Percentiles rank a stretch among this genome's conserved stretches.
These are phyloP conservation scores for Palythoa grandiflora DNA, from an alignment of 92 coral and sea anemone genomes.

Conservation along the genomic window DNA sequence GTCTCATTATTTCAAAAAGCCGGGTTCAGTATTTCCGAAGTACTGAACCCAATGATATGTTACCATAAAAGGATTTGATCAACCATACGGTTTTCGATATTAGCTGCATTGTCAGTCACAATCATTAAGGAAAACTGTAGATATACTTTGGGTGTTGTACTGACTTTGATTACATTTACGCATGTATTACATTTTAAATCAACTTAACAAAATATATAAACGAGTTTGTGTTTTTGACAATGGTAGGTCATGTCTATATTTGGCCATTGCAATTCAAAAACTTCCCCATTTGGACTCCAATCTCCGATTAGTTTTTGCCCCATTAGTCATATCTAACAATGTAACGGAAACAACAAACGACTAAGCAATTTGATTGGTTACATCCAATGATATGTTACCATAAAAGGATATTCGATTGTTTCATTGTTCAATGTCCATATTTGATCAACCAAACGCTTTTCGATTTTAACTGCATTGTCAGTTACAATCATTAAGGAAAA, in stretches of 20 bases:
- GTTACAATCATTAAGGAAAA: not conserved
- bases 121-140: not conserved
- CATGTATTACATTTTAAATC: not conserved
- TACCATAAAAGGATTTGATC: not conserved
- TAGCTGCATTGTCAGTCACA: not conserved
- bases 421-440: not conserved
- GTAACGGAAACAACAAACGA: no score
- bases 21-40: no score
- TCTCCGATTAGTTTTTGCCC: no score
- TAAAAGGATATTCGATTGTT: not conserved
- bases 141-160: not conserved
- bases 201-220: no score
- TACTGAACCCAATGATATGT: not conserved
- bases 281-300: no score
- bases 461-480: not conserved
- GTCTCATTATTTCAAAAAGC: no score
- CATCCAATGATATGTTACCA: not conserved
- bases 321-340: no score
- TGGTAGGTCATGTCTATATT: no score
- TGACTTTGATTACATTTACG: not conserved
- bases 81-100: not conserved
- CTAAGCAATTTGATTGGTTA: no score
- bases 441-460: not conserved
- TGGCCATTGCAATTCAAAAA: no score
- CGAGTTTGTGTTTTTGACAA: no score